Conservation (phyloP, 2,113 vertebrate species). For the Cavia aperea region DNA sequence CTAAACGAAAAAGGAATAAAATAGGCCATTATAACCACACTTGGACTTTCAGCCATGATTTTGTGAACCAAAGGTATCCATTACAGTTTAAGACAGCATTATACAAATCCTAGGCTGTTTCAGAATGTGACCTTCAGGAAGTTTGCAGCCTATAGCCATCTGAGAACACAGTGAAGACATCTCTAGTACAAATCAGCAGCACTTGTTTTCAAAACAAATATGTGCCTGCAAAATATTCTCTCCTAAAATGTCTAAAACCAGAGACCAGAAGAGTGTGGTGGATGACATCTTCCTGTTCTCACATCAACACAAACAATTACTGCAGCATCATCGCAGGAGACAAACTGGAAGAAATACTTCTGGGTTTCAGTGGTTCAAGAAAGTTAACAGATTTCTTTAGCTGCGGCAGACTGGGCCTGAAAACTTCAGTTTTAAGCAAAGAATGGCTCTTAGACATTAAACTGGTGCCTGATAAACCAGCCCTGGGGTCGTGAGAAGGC, state of each 20-base stretch:
- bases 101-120: conserved; percentile 71
- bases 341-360: conserved; percentile 85
- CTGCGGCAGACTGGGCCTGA: conserved; percentile 77
- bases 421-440: conserved; percentile 76
- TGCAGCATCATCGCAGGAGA: conserved; percentile 78
- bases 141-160: conserved; percentile 71
- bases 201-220: conserved; percentile 86
- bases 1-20: not conserved
- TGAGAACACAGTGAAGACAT: conserved; percentile 75
- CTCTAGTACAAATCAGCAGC: conserved; percentile 81
- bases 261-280: conserved; percentile 85
- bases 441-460: conserved; percentile 77
- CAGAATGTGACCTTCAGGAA: conserved; percentile 73
- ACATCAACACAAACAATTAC: conserved; percentile 93
- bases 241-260: conserved; percentile 81
- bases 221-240: conserved; percentile 86
- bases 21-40: conserved; percentile 29
- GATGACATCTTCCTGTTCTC: conserved; percentile 78
- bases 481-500: conserved; percentile 81
- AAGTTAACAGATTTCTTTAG: conserved; percentile 86
- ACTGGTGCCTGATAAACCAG: conserved; percentile 81
- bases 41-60: conserved; percentile 40
- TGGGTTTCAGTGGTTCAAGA: conserved; percentile 80
- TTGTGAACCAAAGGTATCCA: conserved; percentile 56
- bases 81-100: conserved; percentile 28